Conservation (phyloP, 2,113 vertebrate genomes). For the Planiliza haematocheilus region DNA sequence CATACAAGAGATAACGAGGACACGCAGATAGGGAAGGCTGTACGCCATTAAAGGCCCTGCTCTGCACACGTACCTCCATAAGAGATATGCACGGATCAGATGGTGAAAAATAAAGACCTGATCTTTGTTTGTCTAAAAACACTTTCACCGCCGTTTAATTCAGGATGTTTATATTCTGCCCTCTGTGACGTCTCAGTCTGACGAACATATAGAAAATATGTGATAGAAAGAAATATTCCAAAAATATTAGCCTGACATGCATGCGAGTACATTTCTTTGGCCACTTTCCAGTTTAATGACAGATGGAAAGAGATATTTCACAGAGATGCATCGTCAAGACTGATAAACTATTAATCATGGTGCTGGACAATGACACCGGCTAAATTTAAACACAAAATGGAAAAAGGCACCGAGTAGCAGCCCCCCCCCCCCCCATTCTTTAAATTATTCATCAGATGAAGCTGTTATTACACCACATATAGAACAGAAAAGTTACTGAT, state of each 20-base stretch:
- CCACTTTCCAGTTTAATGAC: conserved; percentile 68
- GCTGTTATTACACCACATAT: conserved; percentile 65
- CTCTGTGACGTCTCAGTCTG: conserved; percentile 41
- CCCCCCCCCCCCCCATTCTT: conserved; percentile 50
- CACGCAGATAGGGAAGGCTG: conserved; percentile 31
- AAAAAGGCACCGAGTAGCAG: conserved; percentile 44
- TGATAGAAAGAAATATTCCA: conserved; percentile 21
- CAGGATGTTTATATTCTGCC: background rate
- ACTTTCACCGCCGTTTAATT: no score
- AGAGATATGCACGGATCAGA: conserved; percentile 76
- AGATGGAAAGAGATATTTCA: conserved; percentile 74
- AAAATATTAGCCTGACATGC: conserved; percentile 37
- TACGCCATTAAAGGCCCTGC: conserved; percentile 27
- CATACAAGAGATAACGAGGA: conserved; percentile 46
- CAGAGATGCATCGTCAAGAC: conserved; percentile 65
- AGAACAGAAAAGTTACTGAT: conserved; percentile 69
- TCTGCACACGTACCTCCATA: conserved; percentile 42
- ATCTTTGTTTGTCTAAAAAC: conserved; percentile 63
- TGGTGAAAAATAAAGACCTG: conserved; percentile 68
- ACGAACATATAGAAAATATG: conserved; percentile 17
- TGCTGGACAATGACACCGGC: conserved; percentile 73
- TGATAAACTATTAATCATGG: conserved; percentile 79
- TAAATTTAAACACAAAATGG: conserved; percentile 78
- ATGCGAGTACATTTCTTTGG: conserved; percentile 45
- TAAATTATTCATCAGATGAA: conserved; percentile 74